Evolutionary conservation across 2,888 invertebrate genomes (phyloP), one percentile per base, ranked within the genome.

Genomic region (Caenorhabditis sp.): DNA sequence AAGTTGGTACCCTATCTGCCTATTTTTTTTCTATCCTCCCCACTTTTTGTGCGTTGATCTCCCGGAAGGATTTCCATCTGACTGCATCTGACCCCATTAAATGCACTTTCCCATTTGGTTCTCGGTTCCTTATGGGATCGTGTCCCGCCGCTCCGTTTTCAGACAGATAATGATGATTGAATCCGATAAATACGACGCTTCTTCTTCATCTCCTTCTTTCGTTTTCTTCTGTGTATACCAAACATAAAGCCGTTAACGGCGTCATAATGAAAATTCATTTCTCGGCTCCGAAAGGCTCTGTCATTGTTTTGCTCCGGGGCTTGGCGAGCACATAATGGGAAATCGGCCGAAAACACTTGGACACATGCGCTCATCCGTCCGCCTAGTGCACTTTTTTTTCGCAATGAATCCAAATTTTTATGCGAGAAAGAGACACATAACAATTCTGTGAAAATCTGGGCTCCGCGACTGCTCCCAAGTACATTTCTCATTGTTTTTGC

Each of bases 111-210:
- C n/a, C 30, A 22, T 24, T 13, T 62, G 62, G 27, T 62, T 30
- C 35, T 62, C 52, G 62, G 62, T 62, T 62, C 62, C 62, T 62
- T 62, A 62, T 61, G 6, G 45, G 8, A 2, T 22, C 32, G 20
- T 30, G 6, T 13, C 20, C 32, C 22, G 3, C 20, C 5, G 5
- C 11, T 17, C 15, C 55, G 7, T 53, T 39, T 37, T 37, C 8
- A 17, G 11, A 4, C 27, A n/a, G 41, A 41, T 62, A 37, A 62
- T 62, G 62, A 62, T 62, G 62, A 62, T 50, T 62, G 62, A 30
- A 62, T 39, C 30, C 27, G 37, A 41, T 48, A 50, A 50, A 50
- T 50, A 39, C n/a, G n/a, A n/a, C n/a, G n/a, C n/a, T n/a, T n/a
- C n/a, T n/a, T n/a, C n/a, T n/a, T n/a, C n/a, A n/a, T n/a, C n/a